Evolutionary conservation across 1,140 invertebrate genomes (phyloP).

Genomic region (Drosophila micromelanica): DNA sequence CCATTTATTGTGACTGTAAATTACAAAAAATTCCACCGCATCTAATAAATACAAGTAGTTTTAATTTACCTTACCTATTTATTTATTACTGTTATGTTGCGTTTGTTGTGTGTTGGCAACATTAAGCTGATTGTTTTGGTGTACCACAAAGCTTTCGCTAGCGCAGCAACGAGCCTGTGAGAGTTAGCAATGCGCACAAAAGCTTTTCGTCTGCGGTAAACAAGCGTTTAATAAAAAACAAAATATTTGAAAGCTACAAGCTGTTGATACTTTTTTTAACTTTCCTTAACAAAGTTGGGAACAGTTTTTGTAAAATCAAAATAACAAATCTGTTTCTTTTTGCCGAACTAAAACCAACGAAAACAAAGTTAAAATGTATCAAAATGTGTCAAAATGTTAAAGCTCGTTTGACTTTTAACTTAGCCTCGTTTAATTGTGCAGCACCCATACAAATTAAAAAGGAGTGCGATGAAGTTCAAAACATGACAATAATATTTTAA

Average conservation of each 20-base stretch:
- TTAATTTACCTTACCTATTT: too few relatives aligned
- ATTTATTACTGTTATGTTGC: background rate
- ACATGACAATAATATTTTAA: too few relatives aligned
- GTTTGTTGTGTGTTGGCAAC: too few relatives aligned
- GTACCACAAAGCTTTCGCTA: background rate
- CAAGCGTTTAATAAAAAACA: background rate
- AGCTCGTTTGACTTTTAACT: constrained; percentile 56
- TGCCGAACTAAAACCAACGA: constrained; percentile 26
- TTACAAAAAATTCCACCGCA: too few relatives aligned
- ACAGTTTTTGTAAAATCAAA: background rate
- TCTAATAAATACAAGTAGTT: too few relatives aligned
- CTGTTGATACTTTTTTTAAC: background rate
- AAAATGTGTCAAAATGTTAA: constrained; percentile 72
- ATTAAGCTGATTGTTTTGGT: background rate
- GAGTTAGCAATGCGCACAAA: background rate
- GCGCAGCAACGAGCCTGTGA: background rate
- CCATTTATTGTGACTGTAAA: too few relatives aligned
- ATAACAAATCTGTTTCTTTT: constrained; percentile 2
- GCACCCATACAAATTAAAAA: background rate
- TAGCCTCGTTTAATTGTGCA: background rate
- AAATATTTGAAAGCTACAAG: background rate
- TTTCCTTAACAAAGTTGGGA: background rate
- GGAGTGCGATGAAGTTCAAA: background rate
- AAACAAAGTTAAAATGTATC: constrained; percentile 52
- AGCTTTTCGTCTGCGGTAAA: background rate